phyloP scores from a whole-genome alignment of 2,113 vertebrate genomes.

The Dicrurus megarhynchus region DNA sequence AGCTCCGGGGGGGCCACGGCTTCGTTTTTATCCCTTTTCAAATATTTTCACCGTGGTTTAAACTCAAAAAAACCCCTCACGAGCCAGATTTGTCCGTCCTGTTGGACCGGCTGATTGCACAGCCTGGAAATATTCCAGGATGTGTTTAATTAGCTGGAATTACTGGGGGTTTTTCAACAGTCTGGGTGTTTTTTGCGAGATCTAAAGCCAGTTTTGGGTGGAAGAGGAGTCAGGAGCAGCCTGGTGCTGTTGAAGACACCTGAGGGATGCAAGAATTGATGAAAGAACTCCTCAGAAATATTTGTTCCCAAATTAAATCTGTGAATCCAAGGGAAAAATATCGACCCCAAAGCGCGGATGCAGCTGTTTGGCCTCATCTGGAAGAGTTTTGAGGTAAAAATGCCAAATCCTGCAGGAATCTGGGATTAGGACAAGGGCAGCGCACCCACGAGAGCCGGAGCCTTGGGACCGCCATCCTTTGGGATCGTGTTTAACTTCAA shows the following conservation, averaged over 20 bases:
- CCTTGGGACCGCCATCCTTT: neutral
- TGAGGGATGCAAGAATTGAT: neutral
- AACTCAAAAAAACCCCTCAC: neutral
- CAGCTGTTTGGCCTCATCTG: neutral
- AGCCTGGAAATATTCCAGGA: neutral
- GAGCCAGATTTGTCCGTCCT: neutral
- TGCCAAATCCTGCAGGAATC: neutral
- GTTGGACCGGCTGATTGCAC: neutral
- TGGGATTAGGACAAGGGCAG: neutral
- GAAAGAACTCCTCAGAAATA: neutral
- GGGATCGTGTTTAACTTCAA: fast-evolving
- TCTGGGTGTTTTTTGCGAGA: neutral
- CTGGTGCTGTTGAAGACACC: neutral
- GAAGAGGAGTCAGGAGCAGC: neutral
- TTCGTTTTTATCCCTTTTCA: neutral
- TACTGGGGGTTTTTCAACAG: neutral
- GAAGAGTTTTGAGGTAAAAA: neutral
- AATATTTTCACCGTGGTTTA: neutral
- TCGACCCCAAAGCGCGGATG: neutral
- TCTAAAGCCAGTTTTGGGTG: neutral
- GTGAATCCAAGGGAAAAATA: neutral
- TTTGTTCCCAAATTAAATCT: neutral
- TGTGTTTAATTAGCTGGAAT: neutral
- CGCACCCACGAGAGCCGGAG: neutral
- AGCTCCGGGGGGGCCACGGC: neutral